Evolutionary conservation across 2,888 invertebrate species (phyloP).

Genomic region (Ecliptopera silaceata): DNA sequence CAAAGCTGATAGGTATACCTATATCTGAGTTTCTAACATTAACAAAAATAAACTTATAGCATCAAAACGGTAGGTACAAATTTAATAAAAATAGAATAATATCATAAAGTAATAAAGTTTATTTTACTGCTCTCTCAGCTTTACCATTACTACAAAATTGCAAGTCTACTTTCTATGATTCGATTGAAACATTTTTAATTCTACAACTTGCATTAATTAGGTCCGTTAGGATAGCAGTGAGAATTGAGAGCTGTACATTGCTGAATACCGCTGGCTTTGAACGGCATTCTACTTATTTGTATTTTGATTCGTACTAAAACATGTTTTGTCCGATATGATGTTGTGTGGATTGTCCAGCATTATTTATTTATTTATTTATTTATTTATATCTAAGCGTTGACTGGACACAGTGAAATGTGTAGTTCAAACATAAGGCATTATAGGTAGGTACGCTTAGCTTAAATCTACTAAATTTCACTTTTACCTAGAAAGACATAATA

Average conservation of each 20-base stretch:
- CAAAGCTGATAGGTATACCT: no score
- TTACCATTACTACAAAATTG: conserved; percentile 25
- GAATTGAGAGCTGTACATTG: background rate
- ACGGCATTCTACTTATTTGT: background rate
- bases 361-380: no score
- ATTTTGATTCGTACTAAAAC: no score
- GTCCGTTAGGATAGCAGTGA: background rate
- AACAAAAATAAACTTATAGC: background rate
- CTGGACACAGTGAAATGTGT: no score
- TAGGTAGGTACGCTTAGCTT: no score
- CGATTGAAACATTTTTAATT: conserved; percentile 26
- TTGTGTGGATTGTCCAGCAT: no score
- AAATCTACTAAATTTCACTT: no score
- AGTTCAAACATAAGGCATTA: no score
- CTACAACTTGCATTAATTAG: conserved; percentile 31
- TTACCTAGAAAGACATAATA: no score
- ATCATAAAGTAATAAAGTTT: background rate
- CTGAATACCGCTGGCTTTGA: background rate
- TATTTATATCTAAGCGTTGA: no score
- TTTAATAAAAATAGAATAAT: conserved; percentile 13
- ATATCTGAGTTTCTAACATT: background rate
- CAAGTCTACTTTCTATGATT: conserved; percentile 22
- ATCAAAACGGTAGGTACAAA: conserved; percentile 6
- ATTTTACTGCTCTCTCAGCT: conserved; percentile 18
- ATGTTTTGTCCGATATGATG: no score